Percentiles rank a stretch among this genome's conserved stretches.
Evolutionary conservation across 2,888 invertebrate genomes (phyloP).

Genomic region (Conus canariensis): DNA sequence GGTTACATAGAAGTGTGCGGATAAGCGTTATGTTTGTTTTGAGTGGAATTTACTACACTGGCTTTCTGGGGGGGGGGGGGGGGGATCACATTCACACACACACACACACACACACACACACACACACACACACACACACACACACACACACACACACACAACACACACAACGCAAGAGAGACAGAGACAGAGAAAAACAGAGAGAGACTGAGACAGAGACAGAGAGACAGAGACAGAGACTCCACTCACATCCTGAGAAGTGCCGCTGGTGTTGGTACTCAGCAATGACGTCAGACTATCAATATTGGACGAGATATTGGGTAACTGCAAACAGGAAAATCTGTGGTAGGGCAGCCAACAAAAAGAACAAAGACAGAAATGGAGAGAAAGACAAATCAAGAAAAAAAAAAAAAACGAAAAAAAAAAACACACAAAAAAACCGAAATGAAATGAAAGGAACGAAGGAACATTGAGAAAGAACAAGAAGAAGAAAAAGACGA

Average conservation of each 20-base stretch:
- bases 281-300: constrained; percentile 1
- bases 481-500: background rate
- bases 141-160: too few species aligned
- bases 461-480: background rate
- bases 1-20: too few species aligned
- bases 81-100: background rate
- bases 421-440: too few species aligned
- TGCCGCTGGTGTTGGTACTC: background rate
- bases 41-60: too few species aligned
- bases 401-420: background rate
- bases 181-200: background rate
- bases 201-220: background rate
- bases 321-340: constrained; percentile 1
- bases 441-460: background rate
- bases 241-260: background rate
- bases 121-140: background rate
- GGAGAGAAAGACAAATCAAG: background rate
- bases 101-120: background rate
- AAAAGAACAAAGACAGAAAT: background rate
- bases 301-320: constrained; percentile 37
- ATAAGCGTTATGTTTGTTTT: too few species aligned
- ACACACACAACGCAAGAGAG: background rate
- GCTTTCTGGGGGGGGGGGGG: background rate
- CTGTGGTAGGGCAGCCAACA: background rate
- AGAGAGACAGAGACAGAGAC: background rate